Percentiles rank a stretch among this genome's conserved stretches.
Evolutionary conservation across 2,113 vertebrate species (phyloP).

Genomic region (Lota lota): DNA sequence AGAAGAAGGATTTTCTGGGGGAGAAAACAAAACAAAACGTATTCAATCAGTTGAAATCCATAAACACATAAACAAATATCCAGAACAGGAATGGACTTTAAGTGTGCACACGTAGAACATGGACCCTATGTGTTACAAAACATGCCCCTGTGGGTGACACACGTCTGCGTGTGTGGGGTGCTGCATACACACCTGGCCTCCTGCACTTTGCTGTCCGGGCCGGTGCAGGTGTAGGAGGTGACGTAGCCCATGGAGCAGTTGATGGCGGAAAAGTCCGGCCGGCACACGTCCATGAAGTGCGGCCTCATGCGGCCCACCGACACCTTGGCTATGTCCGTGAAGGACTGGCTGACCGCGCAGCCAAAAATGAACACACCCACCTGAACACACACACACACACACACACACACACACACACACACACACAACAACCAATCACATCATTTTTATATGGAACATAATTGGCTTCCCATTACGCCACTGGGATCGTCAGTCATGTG

Average conservation of each 20-base stretch:
- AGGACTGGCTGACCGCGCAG: conserved; percentile 95
- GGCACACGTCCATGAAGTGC: conserved; percentile 88
- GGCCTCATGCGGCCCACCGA: conserved; percentile 96
- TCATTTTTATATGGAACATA: too few species aligned
- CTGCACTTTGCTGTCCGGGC: conserved; percentile 79
- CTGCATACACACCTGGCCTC: conserved; percentile 84
- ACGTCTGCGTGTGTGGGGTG: neutral
- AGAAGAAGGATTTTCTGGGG: conserved; percentile 97
- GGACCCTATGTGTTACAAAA: too few species aligned
- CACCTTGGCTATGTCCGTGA: conserved; percentile 98
- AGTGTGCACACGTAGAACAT: neutral
- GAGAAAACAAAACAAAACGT: conserved; percentile 26
- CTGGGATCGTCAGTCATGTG: too few species aligned
- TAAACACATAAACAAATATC: too few species aligned
- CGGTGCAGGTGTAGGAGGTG: conserved; percentile 83
- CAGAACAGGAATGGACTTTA: too few species aligned
- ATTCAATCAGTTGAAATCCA: neutral
- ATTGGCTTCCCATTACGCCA: too few species aligned
- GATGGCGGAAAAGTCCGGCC: conserved; percentile 81
- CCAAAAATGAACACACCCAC: conserved; percentile 95
- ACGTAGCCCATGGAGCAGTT: conserved; percentile 90
- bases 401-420: neutral
- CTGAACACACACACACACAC: conserved; percentile 47
- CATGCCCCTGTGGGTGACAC: too few species aligned
- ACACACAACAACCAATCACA: too few species aligned